Conservation (phyloP, 2,113 vertebrate species). For the Cyprinodon brontotheroides region DNA sequence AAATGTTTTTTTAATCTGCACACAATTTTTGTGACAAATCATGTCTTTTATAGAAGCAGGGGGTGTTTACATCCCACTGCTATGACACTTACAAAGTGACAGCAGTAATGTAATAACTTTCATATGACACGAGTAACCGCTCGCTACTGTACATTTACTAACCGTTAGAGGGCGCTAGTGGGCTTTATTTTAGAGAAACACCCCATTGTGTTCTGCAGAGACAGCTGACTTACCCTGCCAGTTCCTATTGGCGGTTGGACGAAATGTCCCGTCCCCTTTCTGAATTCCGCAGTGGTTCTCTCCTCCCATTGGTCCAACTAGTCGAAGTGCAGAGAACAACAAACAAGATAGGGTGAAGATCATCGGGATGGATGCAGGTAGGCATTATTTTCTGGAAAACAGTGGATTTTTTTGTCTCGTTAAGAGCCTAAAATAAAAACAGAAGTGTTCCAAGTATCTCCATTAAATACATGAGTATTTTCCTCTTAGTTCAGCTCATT, state of each 20-base stretch:
- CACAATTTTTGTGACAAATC: no score
- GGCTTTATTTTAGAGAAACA: not conserved
- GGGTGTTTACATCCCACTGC: not conserved
- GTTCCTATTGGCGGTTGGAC: constrained; percentile 17
- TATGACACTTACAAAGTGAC: not conserved
- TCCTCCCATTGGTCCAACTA: constrained; percentile 62
- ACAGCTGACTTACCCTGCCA: not conserved
- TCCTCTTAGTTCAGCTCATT: not conserved
- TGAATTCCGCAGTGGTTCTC: constrained; percentile 37
- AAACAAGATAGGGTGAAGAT: constrained; percentile 79
- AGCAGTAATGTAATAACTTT: not conserved
- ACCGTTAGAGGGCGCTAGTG: not conserved
- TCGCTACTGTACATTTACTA: not conserved
- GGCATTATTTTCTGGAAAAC: constrained; percentile 42
- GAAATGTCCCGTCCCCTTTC: constrained; percentile 15
- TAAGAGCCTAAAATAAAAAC: not conserved
- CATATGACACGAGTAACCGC: not conserved
- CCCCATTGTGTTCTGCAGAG: not conserved
- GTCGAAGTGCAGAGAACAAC: constrained; percentile 59
- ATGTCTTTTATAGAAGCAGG: not conserved
- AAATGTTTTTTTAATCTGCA: no score
- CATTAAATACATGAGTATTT: not conserved
- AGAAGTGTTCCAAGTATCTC: not conserved
- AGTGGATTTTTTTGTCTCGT: not conserved
- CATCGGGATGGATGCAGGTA: constrained; percentile 86